Percentiles rank a stretch among this genome's conserved stretches.
phyloP scores from a whole-genome alignment of 2,888 invertebrate species.

The Eupithecia abbreviata region DNA sequence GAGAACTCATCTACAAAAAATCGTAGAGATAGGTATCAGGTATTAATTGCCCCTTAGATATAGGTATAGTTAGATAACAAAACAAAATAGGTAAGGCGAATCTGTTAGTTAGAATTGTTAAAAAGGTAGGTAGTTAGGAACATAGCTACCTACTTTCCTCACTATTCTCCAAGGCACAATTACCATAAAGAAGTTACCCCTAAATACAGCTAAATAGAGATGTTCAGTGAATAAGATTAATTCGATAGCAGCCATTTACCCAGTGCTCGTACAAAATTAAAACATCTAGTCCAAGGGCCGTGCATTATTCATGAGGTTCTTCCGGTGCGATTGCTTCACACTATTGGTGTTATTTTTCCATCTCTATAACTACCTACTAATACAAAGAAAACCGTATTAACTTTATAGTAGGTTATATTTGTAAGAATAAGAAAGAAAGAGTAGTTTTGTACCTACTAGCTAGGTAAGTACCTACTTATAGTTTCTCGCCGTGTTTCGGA shows the following conservation, averaged over 20 bases:
- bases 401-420: not conserved
- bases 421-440: not conserved
- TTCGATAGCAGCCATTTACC: slow-evolving; percentile 15
- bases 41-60: too few species aligned
- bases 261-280: slow-evolving; percentile 26
- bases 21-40: too few species aligned
- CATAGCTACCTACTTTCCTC: not conserved
- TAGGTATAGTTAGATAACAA: too few species aligned
- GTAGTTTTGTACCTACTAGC: not conserved
- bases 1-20: not conserved
- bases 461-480: not conserved
- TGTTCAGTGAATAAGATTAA: slow-evolving; percentile 12
- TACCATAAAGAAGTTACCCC: not conserved
- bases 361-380: not conserved
- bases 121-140: too few species aligned
- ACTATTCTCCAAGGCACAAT: not conserved
- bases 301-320: slow-evolving; percentile 32
- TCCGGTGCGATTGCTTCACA: slow-evolving; percentile 26
- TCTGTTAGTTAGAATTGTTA: too few species aligned
- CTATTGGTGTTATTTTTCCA: slow-evolving; percentile 4
- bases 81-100: not conserved
- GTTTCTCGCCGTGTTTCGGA: not conserved
- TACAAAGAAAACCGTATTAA: not conserved
- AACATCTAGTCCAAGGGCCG: slow-evolving; percentile 15
- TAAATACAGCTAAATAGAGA: slow-evolving; percentile 10